phyloP scores from a whole-genome alignment of 2,113 vertebrate species.

The Litocranius walleri region DNA sequence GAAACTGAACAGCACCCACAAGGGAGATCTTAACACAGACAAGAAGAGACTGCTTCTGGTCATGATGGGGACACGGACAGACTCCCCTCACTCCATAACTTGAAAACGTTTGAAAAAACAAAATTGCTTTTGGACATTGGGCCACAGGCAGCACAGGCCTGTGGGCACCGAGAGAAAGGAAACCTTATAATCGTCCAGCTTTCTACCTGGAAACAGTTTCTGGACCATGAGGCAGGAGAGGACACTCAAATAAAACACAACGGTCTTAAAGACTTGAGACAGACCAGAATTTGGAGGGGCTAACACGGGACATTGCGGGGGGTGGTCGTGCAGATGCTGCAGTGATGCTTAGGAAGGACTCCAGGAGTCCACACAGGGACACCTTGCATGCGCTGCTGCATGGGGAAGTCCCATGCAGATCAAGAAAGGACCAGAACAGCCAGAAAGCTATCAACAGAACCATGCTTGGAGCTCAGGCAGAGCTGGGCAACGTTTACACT shows the following conservation, averaged over 20 bases:
- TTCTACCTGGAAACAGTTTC: background rate
- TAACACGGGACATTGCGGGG: background rate
- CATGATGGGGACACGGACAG: background rate
- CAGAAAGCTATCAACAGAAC: background rate
- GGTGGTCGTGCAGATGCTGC: too few relatives aligned
- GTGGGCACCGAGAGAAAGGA: background rate
- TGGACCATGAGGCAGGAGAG: background rate
- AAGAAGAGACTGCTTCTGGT: background rate
- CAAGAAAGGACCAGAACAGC: background rate
- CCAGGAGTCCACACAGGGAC: background rate
- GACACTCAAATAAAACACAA: background rate
- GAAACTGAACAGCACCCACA: background rate
- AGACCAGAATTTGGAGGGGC: background rate
- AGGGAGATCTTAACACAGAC: background rate
- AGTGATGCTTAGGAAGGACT: accelerated
- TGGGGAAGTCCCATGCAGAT: background rate
- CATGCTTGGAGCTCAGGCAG: background rate
- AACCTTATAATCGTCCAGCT: background rate
- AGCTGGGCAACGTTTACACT: background rate
- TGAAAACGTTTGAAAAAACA: background rate
- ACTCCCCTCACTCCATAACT: background rate
- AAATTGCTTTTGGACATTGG: background rate
- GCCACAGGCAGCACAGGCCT: background rate
- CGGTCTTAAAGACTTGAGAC: background rate
- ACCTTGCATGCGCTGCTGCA: background rate